Percentiles rank a stretch among this genome's conserved stretches.
These are phyloP conservation scores for Hydra vulgaris DNA, from an alignment of 30 jellyfish, hydroid and myxozoan species.

Conservation along the genomic window DNA sequence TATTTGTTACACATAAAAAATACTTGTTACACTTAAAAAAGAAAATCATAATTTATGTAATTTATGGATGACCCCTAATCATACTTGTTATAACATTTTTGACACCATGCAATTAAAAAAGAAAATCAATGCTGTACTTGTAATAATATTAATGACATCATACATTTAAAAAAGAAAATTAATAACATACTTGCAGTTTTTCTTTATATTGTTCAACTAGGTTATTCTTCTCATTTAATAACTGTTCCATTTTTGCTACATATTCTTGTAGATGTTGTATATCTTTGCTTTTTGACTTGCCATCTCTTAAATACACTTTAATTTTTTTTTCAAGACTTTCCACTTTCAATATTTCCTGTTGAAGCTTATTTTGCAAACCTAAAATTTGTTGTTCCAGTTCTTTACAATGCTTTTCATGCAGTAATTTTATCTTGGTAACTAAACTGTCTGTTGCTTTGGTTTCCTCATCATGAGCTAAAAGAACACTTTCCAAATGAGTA, in stretches of 20 bases:
- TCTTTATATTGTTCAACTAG: constrained; percentile 12
- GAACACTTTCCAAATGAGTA: constrained; percentile 21
- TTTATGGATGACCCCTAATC: no score
- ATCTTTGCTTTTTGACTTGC: not conserved
- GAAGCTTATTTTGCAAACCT: constrained; percentile 43
- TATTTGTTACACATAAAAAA: no score
- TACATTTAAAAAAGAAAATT: no score
- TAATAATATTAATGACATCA: no score
- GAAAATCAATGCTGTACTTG: no score
- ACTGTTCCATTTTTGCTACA: constrained; percentile 25
- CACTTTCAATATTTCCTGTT: constrained; percentile 23
- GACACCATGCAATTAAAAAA: no score
- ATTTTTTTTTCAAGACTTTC: constrained; percentile 33
- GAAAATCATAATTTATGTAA: no score
- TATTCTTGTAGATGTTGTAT: constrained; percentile 9
- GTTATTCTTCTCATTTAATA: constrained; percentile 13
- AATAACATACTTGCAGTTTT: constrained; percentile 6
- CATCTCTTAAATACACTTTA: not conserved
- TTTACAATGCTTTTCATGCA: constrained; percentile 65
- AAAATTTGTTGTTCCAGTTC: constrained; percentile 68
- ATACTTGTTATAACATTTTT: no score
- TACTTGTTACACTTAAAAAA: no score
- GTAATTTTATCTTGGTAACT: constrained; percentile 39
- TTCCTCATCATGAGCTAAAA: constrained; percentile 49
- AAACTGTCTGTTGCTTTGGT: constrained; percentile 28